Conservation (phyloP, 23 tunicate species). For the Oikopleura albicans region DNA sequence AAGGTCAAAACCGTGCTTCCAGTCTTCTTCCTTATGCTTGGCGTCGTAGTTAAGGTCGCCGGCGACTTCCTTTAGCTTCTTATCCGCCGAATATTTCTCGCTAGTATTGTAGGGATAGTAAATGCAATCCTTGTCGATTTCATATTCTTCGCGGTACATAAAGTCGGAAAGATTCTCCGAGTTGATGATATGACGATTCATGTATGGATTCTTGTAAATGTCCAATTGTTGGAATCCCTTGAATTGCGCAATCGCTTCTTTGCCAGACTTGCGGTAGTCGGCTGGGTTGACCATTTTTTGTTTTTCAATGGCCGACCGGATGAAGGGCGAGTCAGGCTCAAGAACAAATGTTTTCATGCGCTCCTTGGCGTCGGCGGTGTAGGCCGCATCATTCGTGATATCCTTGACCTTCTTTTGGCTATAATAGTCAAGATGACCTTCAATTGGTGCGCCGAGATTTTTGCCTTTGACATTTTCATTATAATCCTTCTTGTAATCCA, state of each 20-base stretch:
- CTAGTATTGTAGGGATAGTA: conserved; percentile 13
- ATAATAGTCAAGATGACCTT: conserved; percentile 17
- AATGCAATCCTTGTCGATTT: conserved; percentile 9
- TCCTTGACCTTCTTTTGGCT: conserved; percentile 9
- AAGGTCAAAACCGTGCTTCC: not conserved
- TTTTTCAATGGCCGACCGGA: not conserved
- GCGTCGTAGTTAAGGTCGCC: not conserved
- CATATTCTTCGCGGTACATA: not conserved
- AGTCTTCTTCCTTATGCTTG: conserved; percentile 2
- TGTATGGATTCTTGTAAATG: not conserved
- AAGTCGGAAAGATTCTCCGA: not conserved
- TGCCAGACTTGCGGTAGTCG: not conserved
- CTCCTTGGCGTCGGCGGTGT: conserved; percentile 5
- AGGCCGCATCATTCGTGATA: not conserved
- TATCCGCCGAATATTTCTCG: not conserved
- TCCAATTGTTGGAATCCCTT: conserved; percentile 10
- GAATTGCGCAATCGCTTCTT: not conserved
- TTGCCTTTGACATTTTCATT: conserved; percentile 48
- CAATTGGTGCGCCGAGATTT: conserved; percentile 15
- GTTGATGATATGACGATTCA: conserved; percentile 9
- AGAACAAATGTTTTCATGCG: conserved; percentile 1
- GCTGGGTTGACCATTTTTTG: not conserved
- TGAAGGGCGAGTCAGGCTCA: not conserved
- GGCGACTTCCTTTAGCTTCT: not conserved
- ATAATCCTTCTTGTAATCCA: conserved; percentile 44